Evolutionary conservation across 2,113 vertebrate species (phyloP).

Genomic region (Nematolebias whitei): DNA sequence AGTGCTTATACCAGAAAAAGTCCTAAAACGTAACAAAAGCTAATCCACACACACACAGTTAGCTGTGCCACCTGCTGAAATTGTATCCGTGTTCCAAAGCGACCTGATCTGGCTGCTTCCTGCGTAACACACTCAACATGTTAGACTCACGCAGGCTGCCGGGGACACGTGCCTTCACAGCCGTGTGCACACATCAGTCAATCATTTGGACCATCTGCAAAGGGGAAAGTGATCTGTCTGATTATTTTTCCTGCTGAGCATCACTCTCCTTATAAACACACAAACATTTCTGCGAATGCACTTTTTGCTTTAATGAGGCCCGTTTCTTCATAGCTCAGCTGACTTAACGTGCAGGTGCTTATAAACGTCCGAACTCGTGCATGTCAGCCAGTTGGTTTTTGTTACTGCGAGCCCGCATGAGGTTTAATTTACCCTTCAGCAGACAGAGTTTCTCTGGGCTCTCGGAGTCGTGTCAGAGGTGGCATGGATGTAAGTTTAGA

Average conservation of each 20-base stretch:
- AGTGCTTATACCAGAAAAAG: too few relatives aligned
- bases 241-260: slow-evolving; percentile 59
- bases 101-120: slow-evolving; percentile 44
- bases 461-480: not conserved
- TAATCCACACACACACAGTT: not conserved
- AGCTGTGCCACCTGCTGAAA: slow-evolving; percentile 56
- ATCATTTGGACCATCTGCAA: slow-evolving; percentile 14
- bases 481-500: not conserved
- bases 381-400: slow-evolving; percentile 1
- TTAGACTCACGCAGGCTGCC: slow-evolving; percentile 25
- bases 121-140: slow-evolving; percentile 38
- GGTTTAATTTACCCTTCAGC: not conserved
- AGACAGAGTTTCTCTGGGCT: not conserved
- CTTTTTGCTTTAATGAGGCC: not conserved
- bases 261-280: slow-evolving; percentile 18
- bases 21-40: too few relatives aligned
- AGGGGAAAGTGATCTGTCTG: slow-evolving; percentile 58
- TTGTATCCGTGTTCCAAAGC: slow-evolving; percentile 46
- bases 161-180: slow-evolving; percentile 4
- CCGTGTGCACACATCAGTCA: slow-evolving; percentile 20
- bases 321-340: not conserved
- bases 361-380: not conserved
- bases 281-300: slow-evolving; percentile 17
- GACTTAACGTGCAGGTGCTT: not conserved
- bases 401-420: not conserved